Conservation (phyloP, 2,113 vertebrate genomes). For the Silurus asotus region DNA sequence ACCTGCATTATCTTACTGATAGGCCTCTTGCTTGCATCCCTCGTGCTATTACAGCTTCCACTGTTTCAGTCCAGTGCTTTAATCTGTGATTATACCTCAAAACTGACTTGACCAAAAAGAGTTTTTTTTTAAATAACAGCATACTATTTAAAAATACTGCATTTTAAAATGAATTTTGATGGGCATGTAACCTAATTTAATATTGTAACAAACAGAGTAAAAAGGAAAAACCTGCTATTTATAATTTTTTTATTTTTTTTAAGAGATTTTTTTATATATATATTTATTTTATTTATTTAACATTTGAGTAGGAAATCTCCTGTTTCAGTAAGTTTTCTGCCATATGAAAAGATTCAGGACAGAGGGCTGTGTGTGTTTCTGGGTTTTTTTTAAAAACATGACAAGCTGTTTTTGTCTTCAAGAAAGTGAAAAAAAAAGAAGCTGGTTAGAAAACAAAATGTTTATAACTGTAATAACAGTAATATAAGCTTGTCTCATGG, state of each 20-base stretch:
- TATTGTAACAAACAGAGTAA: too few species aligned
- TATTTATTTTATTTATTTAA: too few species aligned
- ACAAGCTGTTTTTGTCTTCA: not conserved
- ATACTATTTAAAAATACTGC: not conserved
- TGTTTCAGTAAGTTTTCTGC: too few species aligned
- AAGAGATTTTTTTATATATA: too few species aligned
- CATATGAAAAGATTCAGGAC: too few species aligned
- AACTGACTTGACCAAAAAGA: not conserved
- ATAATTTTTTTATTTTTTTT: too few species aligned
- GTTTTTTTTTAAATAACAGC: not conserved
- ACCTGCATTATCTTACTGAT: conserved; percentile 44
- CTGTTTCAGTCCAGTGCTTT: not conserved
- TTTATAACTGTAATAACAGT: too few species aligned
- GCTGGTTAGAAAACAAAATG: not conserved
- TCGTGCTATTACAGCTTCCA: conserved; percentile 37
- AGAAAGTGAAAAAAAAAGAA: not conserved
- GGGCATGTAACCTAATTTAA: too few species aligned
- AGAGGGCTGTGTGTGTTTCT: not conserved
- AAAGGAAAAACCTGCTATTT: too few species aligned
- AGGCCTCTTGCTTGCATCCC: conserved; percentile 25
- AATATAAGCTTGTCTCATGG: too few species aligned
- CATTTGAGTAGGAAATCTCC: too few species aligned
- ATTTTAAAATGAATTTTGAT: too few species aligned
- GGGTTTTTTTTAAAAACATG: not conserved
- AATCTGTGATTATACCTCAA: not conserved